A percentile compares a stretch with the other conserved stretches of the same genome.
These are phyloP conservation scores for Syrrhaptes paradoxus DNA, from an alignment of 2,113 vertebrate genomes.

Conservation along the genomic window DNA sequence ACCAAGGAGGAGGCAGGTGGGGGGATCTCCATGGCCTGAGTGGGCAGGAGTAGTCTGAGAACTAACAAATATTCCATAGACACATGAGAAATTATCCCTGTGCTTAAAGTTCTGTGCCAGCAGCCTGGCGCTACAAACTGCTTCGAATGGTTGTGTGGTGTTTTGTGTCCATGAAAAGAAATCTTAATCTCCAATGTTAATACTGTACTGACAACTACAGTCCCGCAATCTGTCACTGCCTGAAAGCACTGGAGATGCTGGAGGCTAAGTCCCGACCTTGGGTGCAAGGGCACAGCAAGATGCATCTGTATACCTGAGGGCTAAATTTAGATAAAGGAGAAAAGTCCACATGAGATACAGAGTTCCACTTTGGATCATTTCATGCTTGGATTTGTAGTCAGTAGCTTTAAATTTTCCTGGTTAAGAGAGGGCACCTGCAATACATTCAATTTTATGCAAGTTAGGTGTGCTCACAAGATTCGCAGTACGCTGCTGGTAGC, in stretches of 20 bases:
- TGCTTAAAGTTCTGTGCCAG: not conserved
- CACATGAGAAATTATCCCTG: not conserved
- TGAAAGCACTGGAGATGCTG: not conserved
- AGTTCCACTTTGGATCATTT: constrained; percentile 32
- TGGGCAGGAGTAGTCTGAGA: not conserved
- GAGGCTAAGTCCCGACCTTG: constrained; percentile 5
- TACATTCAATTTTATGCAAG: not conserved
- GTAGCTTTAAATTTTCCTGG: not conserved
- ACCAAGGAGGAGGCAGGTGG: not conserved
- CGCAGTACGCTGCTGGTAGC: rapidly evolving
- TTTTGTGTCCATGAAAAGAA: not conserved
- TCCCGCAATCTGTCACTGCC: not conserved
- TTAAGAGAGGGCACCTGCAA: not conserved
- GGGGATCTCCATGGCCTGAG: not conserved
- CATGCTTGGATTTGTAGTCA: constrained; percentile 40
- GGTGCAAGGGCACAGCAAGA: constrained; percentile 13
- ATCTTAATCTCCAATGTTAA: not conserved
- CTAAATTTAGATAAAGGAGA: constrained; percentile 40
- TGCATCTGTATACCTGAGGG: not conserved
- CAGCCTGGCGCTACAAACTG: not conserved
- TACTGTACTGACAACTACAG: not conserved
- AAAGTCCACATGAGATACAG: not conserved
- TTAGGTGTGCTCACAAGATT: not conserved
- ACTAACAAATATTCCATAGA: not conserved
- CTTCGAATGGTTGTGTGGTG: not conserved